phyloP scores from a whole-genome alignment of 2,113 vertebrate species.

The Hydropotes inermis region DNA sequence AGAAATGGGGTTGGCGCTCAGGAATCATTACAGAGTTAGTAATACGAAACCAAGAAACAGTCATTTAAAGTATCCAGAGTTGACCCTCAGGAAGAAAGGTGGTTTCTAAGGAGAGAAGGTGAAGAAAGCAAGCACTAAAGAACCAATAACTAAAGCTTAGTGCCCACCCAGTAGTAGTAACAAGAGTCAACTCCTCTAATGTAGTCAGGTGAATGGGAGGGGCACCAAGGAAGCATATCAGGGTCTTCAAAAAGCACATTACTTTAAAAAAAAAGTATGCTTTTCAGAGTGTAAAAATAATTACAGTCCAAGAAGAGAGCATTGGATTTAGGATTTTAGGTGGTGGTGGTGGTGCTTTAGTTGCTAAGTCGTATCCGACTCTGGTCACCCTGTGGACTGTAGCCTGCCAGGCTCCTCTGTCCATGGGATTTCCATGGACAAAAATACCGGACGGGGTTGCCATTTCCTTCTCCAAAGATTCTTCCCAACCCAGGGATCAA shows the following conservation, averaged over 20 bases:
- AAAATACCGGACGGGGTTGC: not conserved
- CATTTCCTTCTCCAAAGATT: not conserved
- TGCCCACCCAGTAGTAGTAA: not conserved
- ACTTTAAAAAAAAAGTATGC: not conserved
- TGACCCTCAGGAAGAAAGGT: not conserved
- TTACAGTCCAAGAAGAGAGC: not conserved
- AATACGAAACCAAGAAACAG: not conserved
- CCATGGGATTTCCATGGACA: not conserved
- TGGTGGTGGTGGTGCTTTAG: not conserved
- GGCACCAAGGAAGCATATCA: too few species aligned
- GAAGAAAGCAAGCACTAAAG: not conserved
- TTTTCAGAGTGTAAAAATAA: not conserved
- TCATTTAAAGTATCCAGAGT: not conserved
- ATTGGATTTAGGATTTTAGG: not conserved
- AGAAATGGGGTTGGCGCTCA: not conserved
- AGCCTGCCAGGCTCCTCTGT: not conserved
- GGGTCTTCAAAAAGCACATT: not conserved
- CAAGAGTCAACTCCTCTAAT: not conserved
- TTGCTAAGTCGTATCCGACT: not conserved
- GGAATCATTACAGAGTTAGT: not conserved
- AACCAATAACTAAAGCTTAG: not conserved
- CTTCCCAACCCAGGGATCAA: not conserved
- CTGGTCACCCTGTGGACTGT: not conserved
- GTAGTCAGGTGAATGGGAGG: not conserved
- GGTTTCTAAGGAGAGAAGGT: not conserved